Evolutionary conservation across 2,888 invertebrate species (phyloP).

Genomic region (Ommatoiulus sabulosus): DNA sequence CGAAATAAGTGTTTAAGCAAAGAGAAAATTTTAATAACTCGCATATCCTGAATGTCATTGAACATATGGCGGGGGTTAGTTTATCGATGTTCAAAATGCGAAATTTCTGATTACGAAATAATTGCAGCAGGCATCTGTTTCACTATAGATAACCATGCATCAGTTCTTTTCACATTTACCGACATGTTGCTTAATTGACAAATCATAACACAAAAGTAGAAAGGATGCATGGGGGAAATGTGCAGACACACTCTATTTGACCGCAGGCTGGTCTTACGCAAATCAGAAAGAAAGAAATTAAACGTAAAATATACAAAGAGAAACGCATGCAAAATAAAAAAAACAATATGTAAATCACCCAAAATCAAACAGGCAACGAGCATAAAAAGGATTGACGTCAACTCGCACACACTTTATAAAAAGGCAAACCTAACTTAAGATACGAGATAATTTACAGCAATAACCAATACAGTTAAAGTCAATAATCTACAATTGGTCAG

Average conservation of each 20-base stretch:
- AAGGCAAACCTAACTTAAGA: no score
- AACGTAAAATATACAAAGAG: background rate
- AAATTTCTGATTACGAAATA: constrained; percentile 54
- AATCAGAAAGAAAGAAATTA: background rate
- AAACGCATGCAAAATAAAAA: constrained; percentile 17
- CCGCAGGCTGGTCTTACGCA: constrained; percentile 2
- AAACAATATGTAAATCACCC: background rate
- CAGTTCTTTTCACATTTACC: constrained; percentile 52
- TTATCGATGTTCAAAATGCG: constrained; percentile 52
- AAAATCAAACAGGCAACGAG: background rate
- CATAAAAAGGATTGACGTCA: no score
- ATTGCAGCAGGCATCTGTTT: constrained; percentile 53
- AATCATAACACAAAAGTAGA: constrained; percentile 1
- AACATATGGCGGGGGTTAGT: constrained; percentile 49
- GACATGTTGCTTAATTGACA: constrained; percentile 47
- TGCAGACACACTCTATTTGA: constrained; percentile 7
- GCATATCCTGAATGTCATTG: constrained; percentile 1
- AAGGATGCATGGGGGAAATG: background rate
- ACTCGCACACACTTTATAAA: no score
- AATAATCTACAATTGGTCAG: no score
- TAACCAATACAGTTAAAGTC: no score
- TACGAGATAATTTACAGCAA: no score
- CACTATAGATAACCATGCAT: constrained; percentile 56
- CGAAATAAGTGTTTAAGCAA: constrained; percentile 32
- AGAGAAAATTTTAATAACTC: constrained; percentile 49